phyloP scores from a whole-genome alignment of 1,140 invertebrate genomes.

The Diuraphis noxia region DNA sequence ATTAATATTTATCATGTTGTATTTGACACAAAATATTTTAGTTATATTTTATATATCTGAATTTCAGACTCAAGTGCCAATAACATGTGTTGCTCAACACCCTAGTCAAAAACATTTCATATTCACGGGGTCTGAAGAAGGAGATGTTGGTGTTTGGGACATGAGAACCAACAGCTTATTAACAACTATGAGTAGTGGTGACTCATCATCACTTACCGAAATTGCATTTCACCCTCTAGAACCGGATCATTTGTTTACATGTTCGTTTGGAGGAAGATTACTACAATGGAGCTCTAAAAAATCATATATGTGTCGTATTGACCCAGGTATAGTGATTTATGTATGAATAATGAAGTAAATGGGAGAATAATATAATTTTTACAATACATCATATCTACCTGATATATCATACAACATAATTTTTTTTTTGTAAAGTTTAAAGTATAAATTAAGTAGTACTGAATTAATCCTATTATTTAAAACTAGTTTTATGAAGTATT shows the following conservation, averaged over 20 bases:
- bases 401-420: neutral
- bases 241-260: conserved; percentile 41
- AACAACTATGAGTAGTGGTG: conserved; percentile 41
- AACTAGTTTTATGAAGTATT: neutral
- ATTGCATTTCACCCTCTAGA: conserved; percentile 39
- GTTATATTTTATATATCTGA: neutral
- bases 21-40: neutral
- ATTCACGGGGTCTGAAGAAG: conserved; percentile 49
- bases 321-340: neutral
- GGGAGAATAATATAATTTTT: neutral
- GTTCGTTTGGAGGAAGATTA: conserved; percentile 43
- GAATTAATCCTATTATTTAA: neutral
- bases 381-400: too few species aligned
- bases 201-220: conserved; percentile 28
- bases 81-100: conserved; percentile 50
- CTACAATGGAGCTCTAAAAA: conserved; percentile 52
- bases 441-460: neutral
- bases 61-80: conserved; percentile 39
- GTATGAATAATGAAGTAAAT: neutral
- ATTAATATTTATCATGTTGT: neutral
- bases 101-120: conserved; percentile 51
- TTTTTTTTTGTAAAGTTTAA: neutral
- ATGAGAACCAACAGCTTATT: conserved; percentile 34
- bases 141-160: conserved; percentile 45
- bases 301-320: conserved; percentile 15